Percentiles rank a stretch among this genome's conserved stretches.
Evolutionary conservation across 2,113 vertebrate species (phyloP).

Genomic region (Corydoras sp.): DNA sequence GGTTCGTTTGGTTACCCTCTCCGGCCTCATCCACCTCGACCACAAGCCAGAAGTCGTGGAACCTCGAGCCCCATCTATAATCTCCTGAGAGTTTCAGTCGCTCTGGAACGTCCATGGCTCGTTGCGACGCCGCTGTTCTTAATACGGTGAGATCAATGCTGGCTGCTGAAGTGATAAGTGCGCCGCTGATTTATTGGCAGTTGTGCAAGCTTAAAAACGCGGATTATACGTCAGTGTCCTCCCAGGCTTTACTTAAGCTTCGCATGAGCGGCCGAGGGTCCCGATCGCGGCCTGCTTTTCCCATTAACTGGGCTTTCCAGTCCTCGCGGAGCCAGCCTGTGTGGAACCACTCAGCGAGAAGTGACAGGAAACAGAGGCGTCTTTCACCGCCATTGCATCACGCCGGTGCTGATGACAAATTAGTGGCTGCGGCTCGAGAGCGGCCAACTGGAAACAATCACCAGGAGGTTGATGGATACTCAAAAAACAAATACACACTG

Average conservation of each 20-base stretch:
- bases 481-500: slow-evolving; percentile 20
- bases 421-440: neutral
- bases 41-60: slow-evolving; percentile 31
- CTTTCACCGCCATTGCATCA: neutral
- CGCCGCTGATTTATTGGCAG: slow-evolving; percentile 21
- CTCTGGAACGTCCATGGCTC: no score
- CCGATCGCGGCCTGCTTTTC: slow-evolving; percentile 28
- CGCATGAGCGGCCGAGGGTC: slow-evolving; percentile 2
- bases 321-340: neutral
- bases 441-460: slow-evolving; percentile 1
- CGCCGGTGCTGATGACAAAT: neutral
- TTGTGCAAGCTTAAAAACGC: slow-evolving; percentile 5
- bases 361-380: slow-evolving; percentile 1
- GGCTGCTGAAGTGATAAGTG: slow-evolving; percentile 20
- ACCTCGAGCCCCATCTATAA: slow-evolving; percentile 30
- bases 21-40: neutral
- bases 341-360: slow-evolving; percentile 2
- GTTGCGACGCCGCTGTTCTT: no score
- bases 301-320: slow-evolving; percentile 11
- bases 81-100: neutral
- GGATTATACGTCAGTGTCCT: neutral
- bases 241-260: neutral
- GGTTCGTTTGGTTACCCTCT: neutral
- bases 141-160: no score
- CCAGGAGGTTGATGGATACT: neutral